Conservation (phyloP, 2,113 vertebrate species). For the Petroica traversi region DNA sequence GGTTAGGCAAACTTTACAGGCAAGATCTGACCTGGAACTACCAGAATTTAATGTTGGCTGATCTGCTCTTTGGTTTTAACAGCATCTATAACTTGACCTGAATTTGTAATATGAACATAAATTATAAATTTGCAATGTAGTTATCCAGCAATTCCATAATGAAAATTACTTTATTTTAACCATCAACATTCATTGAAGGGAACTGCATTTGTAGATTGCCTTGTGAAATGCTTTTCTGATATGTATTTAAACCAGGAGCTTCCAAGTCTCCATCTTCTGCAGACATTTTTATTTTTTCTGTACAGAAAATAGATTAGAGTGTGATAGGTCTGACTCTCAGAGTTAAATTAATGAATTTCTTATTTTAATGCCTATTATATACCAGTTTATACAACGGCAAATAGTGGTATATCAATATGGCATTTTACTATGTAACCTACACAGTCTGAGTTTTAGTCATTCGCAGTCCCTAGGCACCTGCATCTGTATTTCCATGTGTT, state of each 20-base stretch:
- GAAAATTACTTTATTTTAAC: neutral
- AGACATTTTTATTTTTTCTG: neutral
- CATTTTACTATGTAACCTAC: neutral
- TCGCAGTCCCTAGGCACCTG: neutral
- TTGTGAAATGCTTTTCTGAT: neutral
- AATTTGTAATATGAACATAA: neutral
- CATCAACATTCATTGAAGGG: neutral
- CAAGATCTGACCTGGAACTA: neutral
- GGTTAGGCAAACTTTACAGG: neutral
- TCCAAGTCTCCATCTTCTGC: neutral
- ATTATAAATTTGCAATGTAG: neutral
- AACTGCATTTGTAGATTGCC: neutral
- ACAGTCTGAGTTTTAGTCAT: neutral
- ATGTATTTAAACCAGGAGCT: neutral
- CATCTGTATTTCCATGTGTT: neutral
- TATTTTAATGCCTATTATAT: neutral
- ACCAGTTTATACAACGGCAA: neutral
- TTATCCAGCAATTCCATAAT: neutral
- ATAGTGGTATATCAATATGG: fast-evolving
- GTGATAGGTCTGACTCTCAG: neutral
- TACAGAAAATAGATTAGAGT: neutral
- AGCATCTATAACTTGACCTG: neutral
- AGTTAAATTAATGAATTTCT: neutral
- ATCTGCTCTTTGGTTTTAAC: neutral
- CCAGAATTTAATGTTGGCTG: neutral